Base-by-base conservation (phyloP, 2,888 invertebrate species). In the Eupithecia tripunctaria region DNA sequence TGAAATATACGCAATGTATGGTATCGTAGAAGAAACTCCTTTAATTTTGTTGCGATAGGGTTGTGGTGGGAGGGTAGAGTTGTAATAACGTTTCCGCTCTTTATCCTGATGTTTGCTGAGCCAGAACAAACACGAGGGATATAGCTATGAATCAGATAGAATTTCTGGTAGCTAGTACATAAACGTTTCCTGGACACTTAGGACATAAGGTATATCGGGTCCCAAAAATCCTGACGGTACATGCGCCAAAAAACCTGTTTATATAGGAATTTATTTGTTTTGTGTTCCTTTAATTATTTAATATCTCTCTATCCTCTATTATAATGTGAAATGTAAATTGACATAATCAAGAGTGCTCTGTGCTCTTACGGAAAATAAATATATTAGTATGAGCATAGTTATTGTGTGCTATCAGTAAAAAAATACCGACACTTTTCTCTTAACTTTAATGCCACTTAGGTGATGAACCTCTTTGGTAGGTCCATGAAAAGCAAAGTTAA, bases 51-150 rank as follows among this genome's bases (percentile, higher is more conserved):
- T 38, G 66, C 62, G 68, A 36, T 29, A 36, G 18, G 29, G 10
- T 32, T 76, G 1, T 70, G 81, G 88, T 87, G 78, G 21, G 60
- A 79, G 73, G 76, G 79, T 81, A 80, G 87, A 88, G 87, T 88
- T 88, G 89, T 91, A 90, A 91, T 91, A 91, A 89, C 84, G 88
- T 91, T 91, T 91, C 89, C 91, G 89, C 91, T 91, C 87, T 91
- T 92, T 91, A 89, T 88, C 86, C 84, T 82, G 84, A 88, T 91
- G 88, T 92, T 91, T 91, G 88, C 88, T 84, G 82, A 88, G 86
- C 86, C 88, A 90, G 85, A 88, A 88, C 89, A 91, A 91, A 91
- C 89, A 91, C 77, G 81, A 89, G 88, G 85, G 88, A 84, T 85
- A 87, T 85, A 85, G 83, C 74, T 76, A 71, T 51, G 25, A 25